These are phyloP conservation scores for Erinaceus europaeus DNA, from an alignment of 2,113 vertebrate species.

Conservation along the genomic window DNA sequence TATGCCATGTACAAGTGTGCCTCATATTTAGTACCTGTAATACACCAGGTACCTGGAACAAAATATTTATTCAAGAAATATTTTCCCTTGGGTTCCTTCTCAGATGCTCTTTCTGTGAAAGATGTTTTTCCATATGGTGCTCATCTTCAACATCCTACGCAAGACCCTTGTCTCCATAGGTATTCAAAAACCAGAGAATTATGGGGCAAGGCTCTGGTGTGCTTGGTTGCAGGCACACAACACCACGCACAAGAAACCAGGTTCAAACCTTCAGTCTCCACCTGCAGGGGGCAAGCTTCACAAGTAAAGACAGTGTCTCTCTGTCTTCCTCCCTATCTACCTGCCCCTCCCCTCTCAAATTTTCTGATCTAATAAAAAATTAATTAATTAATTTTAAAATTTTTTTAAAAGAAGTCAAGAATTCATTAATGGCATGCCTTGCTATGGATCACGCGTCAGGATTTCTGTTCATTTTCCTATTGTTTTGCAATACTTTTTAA, in stretches of 20 bases:
- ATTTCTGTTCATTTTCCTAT: not conserved
- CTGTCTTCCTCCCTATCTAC: too few relatives aligned
- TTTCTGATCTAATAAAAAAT: too few relatives aligned
- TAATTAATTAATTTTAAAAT: too few relatives aligned
- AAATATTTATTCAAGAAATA: not conserved
- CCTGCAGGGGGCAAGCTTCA: too few relatives aligned
- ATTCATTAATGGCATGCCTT: too few relatives aligned
- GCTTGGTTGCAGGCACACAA: too few relatives aligned
- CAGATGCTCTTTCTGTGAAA: constrained; percentile 26
- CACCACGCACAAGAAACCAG: too few relatives aligned
- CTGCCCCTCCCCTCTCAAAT: too few relatives aligned
- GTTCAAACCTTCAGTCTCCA: too few relatives aligned
- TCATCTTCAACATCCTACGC: not conserved
- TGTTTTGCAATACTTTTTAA: constrained; percentile 10
- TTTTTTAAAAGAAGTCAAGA: too few relatives aligned
- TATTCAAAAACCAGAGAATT: not conserved
- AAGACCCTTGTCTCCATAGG: not conserved
- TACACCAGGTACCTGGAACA: not conserved
- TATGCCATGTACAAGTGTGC: fast-evolving
- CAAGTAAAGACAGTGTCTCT: too few relatives aligned
- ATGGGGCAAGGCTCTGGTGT: too few relatives aligned
- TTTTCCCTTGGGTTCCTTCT: not conserved
- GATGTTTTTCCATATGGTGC: not conserved
- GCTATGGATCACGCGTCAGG: not conserved
- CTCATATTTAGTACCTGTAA: not conserved